Evolutionary conservation across 1,140 invertebrate species (phyloP).

Genomic region (Gonatopus flavifemur): DNA sequence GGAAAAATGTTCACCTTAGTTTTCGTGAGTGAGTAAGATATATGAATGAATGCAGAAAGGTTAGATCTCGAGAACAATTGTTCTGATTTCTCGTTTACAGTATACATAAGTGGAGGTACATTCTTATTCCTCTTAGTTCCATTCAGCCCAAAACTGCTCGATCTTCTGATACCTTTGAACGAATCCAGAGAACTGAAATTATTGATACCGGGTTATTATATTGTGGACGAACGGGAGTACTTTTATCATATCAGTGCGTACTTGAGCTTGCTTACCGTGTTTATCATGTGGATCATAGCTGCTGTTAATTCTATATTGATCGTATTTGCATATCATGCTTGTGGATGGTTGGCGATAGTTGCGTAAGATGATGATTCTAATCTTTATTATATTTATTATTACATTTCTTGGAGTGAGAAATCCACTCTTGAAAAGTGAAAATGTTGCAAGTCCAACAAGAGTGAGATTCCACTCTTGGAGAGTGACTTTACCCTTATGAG

Average conservation of each 20-base stretch:
- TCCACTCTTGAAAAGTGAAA: too few species aligned
- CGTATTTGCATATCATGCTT: not conserved
- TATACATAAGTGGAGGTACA: not conserved
- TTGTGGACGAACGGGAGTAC: too few species aligned
- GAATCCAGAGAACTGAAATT: not conserved
- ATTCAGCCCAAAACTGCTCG: not conserved
- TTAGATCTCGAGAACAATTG: not conserved
- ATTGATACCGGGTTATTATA: not conserved
- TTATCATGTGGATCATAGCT: too few species aligned
- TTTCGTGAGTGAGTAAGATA: not conserved
- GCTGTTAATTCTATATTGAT: too few species aligned
- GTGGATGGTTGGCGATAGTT: not conserved
- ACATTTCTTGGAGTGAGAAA: too few species aligned
- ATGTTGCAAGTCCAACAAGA: too few species aligned
- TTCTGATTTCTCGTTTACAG: not conserved
- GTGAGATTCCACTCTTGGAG: too few species aligned
- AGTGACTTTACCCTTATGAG: too few species aligned
- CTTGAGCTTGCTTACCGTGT: too few species aligned
- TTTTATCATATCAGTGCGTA: too few species aligned
- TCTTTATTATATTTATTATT: too few species aligned
- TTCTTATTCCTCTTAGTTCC: not conserved
- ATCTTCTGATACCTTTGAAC: not conserved
- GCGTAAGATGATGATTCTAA: not conserved
- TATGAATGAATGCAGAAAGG: not conserved
- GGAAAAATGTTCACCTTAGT: not conserved